These are phyloP conservation scores for Alectoris magna DNA, from an alignment of 2,797 vertebrate species.

Conservation along the genomic window DNA sequence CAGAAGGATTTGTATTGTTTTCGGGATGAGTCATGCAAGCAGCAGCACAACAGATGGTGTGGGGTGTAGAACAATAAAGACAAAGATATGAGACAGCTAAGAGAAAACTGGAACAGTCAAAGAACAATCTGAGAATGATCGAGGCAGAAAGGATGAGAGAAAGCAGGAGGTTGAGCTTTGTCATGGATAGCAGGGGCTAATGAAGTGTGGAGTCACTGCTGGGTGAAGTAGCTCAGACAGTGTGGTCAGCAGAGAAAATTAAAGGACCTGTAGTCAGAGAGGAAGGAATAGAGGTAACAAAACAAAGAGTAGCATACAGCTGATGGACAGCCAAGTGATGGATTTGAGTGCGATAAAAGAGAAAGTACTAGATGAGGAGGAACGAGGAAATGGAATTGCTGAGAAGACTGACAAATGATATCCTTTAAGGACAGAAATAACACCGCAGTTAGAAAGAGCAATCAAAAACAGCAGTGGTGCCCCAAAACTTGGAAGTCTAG, in stretches of 20 bases:
- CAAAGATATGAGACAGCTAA: constrained; percentile 18
- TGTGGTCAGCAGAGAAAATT: background rate
- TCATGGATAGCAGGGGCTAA: constrained; percentile 14
- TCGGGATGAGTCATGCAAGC: constrained; percentile 47
- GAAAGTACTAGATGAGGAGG: background rate
- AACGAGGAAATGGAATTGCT: background rate
- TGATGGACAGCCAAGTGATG: background rate
- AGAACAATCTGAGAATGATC: background rate
- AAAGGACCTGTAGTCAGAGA: background rate
- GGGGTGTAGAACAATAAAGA: constrained; percentile 29
- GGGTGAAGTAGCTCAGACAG: constrained; percentile 39
- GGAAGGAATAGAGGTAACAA: background rate
- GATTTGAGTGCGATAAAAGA: background rate
- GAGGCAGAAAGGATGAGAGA: background rate
- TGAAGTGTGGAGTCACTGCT: constrained; percentile 57
- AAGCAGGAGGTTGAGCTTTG: constrained; percentile 21
- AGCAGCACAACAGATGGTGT: constrained; percentile 49
- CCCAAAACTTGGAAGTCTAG: background rate
- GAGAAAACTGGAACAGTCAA: constrained; percentile 19
- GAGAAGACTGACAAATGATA: background rate
- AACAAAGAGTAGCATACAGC: background rate
- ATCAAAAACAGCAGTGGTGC: background rate
- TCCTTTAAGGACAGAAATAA: background rate
- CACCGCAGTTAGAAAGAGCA: background rate
- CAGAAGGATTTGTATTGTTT: constrained; percentile 54